Percentiles rank a stretch among this genome's conserved stretches.
Conservation (phyloP, 2,888 invertebrate species). For the Acanthopleura granulata region DNA sequence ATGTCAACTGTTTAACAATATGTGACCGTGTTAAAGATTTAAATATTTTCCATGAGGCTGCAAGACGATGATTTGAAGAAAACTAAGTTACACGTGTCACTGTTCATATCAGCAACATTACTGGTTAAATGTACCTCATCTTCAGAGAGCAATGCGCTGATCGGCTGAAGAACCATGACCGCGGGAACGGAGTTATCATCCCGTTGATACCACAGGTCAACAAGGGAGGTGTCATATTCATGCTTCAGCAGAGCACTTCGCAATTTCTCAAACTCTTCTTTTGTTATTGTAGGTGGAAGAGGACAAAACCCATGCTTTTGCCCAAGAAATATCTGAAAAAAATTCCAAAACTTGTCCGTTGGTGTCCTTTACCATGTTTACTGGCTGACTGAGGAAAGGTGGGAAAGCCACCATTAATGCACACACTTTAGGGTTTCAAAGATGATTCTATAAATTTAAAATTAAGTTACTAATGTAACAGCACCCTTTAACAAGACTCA, state of each 20-base stretch:
- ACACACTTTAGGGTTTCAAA: too few species aligned
- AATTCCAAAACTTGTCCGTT: background rate
- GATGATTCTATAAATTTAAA: too few species aligned
- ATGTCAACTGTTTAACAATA: too few species aligned
- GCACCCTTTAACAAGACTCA: too few species aligned
- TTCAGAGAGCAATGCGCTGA: slow-evolving; percentile 2
- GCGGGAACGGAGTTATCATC: slow-evolving; percentile 60
- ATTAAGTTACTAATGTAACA: too few species aligned
- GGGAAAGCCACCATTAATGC: too few species aligned
- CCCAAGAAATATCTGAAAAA: slow-evolving; percentile 58
- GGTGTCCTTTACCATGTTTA: background rate
- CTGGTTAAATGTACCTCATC: slow-evolving; percentile 2
- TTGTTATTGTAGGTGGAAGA: slow-evolving; percentile 51
- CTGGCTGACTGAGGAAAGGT: background rate
- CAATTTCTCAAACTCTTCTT: slow-evolving; percentile 53
- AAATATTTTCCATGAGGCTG: too few species aligned
- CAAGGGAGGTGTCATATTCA: slow-evolving; percentile 42
- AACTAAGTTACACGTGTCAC: too few species aligned
- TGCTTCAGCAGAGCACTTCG: slow-evolving; percentile 34
- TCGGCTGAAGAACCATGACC: slow-evolving; percentile 54
- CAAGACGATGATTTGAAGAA: too few species aligned
- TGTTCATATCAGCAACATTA: too few species aligned
- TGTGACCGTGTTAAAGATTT: too few species aligned
- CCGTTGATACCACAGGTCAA: slow-evolving; percentile 54
- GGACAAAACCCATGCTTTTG: slow-evolving; percentile 62